Evolutionary conservation across 2,888 invertebrate species (phyloP).

Genomic region (Heteropelma amictum): DNA sequence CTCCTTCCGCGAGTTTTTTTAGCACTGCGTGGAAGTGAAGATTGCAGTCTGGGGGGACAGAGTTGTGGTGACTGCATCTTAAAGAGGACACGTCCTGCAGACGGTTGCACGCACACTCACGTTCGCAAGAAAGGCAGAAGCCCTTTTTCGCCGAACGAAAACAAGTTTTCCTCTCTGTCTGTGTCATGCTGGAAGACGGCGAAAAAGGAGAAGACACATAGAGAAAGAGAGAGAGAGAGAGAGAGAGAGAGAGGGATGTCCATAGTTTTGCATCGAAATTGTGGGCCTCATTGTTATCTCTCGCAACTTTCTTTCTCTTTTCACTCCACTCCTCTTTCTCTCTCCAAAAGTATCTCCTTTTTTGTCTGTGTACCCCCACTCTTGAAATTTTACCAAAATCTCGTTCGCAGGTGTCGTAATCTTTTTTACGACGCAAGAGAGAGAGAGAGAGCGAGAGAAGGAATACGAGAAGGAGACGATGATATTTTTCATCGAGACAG

Average conservation of each 20-base stretch:
- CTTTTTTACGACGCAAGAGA: slow-evolving; percentile 16
- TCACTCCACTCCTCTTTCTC: slow-evolving; percentile 9
- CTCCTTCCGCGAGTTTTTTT: slow-evolving; percentile 28
- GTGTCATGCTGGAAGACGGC: slow-evolving; percentile 32
- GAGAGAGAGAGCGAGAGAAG: not conserved
- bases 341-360: slow-evolving; percentile 1
- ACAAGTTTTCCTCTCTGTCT: slow-evolving; percentile 24
- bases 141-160: slow-evolving; percentile 58
- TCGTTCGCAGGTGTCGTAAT: slow-evolving; percentile 36
- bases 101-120: slow-evolving; percentile 67
- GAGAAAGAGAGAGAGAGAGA: slow-evolving; percentile 42
- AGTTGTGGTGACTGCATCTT: slow-evolving; percentile 66
- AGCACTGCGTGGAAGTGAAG: slow-evolving; percentile 24
- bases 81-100: slow-evolving; percentile 47
- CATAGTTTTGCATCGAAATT: slow-evolving; percentile 69
- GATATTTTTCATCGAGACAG: not conserved
- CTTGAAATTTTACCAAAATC: slow-evolving; percentile 8
- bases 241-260: slow-evolving; percentile 34
- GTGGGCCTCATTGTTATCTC: slow-evolving; percentile 69
- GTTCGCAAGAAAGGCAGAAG: slow-evolving; percentile 63
- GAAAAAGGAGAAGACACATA: too few species aligned
- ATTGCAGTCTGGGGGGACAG: slow-evolving; percentile 53
- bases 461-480: not conserved
- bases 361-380: not conserved
- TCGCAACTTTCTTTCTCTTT: not conserved